Evolutionary conservation across 2,797 vertebrate genomes (phyloP).

Genomic region (Phylloscopus collybita): DNA sequence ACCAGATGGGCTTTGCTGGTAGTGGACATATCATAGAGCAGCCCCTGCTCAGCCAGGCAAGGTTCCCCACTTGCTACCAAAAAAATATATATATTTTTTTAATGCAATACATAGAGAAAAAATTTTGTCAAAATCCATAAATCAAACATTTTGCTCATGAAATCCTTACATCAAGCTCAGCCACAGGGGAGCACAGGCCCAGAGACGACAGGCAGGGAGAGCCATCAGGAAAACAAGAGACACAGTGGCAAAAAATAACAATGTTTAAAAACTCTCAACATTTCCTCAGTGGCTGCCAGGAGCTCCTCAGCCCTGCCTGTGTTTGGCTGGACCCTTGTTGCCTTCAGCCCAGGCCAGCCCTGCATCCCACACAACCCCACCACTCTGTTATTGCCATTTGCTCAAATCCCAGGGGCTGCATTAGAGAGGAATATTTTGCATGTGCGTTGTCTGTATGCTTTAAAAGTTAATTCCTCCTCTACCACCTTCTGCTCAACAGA

Average conservation of each 20-base stretch:
- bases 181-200: neutral
- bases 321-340: neutral
- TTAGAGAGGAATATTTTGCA: neutral
- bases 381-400: constrained; percentile 43
- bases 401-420: neutral
- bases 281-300: constrained; percentile 17
- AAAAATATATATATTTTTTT: neutral
- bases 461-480: constrained; percentile 27
- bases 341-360: neutral
- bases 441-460: neutral
- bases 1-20: neutral
- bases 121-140: accelerated
- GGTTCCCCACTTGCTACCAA: neutral
- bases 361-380: neutral
- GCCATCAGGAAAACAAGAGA: neutral
- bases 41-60: neutral
- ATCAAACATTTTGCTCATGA: neutral
- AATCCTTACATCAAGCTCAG: neutral
- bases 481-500: constrained; percentile 26
- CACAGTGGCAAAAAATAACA: neutral
- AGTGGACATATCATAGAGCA: accelerated
- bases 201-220: neutral
- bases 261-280: neutral
- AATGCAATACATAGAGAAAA: accelerated
- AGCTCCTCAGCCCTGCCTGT: neutral